Evolutionary conservation across 1,140 invertebrate species (phyloP).

Genomic region (Frieseomelitta varia): DNA sequence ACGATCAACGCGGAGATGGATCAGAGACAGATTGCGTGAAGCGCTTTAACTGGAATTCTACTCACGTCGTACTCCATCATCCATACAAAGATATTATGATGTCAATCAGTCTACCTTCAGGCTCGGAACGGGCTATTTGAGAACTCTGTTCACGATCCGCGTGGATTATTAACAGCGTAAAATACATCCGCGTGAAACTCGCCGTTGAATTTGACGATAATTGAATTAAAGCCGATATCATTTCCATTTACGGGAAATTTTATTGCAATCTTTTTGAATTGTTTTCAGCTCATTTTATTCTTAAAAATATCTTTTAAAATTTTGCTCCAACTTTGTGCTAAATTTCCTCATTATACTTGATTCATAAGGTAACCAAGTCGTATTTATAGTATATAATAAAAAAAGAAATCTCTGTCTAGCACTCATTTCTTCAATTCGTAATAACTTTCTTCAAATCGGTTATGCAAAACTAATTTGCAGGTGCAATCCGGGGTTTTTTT

Average conservation of each 20-base stretch:
- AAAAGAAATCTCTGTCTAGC: background rate
- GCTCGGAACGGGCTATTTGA: background rate
- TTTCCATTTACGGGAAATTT: background rate
- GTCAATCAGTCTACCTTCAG: background rate
- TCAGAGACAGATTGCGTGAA: background rate
- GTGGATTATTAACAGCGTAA: background rate
- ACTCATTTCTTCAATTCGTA: background rate
- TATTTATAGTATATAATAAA: background rate
- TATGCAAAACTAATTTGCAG: background rate
- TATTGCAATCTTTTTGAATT: background rate
- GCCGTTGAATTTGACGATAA: background rate
- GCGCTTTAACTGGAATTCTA: background rate
- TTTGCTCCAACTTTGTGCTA: no score
- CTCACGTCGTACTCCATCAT: background rate
- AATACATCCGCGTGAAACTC: background rate
- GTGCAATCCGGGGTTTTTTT: background rate
- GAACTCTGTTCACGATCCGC: background rate
- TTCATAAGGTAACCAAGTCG: no score
- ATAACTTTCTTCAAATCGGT: background rate
- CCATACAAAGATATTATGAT: conserved; percentile 6
- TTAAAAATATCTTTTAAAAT: no score
- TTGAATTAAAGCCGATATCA: background rate
- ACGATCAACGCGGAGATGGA: background rate
- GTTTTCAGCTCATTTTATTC: no score
- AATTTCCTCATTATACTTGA: no score